Conservation (phyloP, 2,113 vertebrate species). For the Hippocampus barbouri region DNA sequence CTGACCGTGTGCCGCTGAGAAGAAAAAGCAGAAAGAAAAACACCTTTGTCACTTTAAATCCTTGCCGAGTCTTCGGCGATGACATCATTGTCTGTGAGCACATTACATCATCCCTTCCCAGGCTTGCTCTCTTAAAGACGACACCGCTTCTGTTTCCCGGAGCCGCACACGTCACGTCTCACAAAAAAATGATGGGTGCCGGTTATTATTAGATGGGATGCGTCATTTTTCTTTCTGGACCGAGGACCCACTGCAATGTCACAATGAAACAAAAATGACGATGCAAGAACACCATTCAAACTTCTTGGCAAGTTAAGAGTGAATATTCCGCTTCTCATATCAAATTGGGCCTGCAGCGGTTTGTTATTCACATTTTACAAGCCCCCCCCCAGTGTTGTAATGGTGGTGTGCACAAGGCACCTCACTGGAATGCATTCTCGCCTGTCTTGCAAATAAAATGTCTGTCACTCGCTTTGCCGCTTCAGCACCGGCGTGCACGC, state of each 20-base stretch:
- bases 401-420: slow-evolving; percentile 1
- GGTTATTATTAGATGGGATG: slow-evolving; percentile 11
- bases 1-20: slow-evolving; percentile 40
- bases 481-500: slow-evolving; percentile 28
- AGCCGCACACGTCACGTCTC: slow-evolving; percentile 32
- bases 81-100: slow-evolving; percentile 81
- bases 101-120: slow-evolving; percentile 80
- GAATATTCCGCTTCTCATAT: too few species aligned
- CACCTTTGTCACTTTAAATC: slow-evolving; percentile 74
- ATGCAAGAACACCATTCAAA: background rate
- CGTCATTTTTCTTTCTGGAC: background rate
- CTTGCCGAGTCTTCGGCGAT: slow-evolving; percentile 69
- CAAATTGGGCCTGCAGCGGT: too few species aligned
- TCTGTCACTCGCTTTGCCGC: slow-evolving; percentile 17
- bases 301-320: too few species aligned
- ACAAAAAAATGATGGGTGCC: slow-evolving; percentile 31
- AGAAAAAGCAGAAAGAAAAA: slow-evolving; percentile 27
- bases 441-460: background rate
- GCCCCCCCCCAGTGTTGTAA: background rate
- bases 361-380: too few species aligned
- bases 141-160: slow-evolving; percentile 65
- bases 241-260: background rate
- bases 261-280: background rate
- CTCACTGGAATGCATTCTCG: background rate
- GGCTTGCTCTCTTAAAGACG: slow-evolving; percentile 70